Evolutionary conservation across 2,888 invertebrate genomes (phyloP).

Genomic region (Cosmopolites sordidus): DNA sequence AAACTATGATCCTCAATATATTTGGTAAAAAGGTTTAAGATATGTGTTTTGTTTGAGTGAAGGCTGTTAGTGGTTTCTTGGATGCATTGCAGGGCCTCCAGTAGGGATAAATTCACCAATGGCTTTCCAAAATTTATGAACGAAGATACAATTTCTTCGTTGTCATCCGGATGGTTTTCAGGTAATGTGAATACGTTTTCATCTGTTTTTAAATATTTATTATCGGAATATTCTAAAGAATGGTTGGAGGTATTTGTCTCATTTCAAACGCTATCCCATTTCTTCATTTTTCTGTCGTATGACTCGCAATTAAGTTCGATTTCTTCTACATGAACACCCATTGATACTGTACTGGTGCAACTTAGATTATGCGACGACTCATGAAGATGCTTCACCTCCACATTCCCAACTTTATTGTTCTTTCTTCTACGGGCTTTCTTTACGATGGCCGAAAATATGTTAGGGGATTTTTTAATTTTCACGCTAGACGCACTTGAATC

Average conservation of each 20-base stretch:
- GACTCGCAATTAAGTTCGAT: slow-evolving; percentile 26
- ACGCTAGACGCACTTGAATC: slow-evolving; percentile 17
- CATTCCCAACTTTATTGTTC: slow-evolving; percentile 3
- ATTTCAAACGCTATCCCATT: slow-evolving; percentile 8
- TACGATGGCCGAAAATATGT: slow-evolving; percentile 29
- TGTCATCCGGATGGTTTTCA: neutral
- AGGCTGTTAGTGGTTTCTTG: slow-evolving; percentile 31
- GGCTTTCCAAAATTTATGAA: slow-evolving; percentile 28
- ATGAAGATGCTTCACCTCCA: slow-evolving; percentile 12
- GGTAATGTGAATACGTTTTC: neutral
- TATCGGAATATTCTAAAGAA: neutral
- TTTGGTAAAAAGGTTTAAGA: slow-evolving; percentile 34
- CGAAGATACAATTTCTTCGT: slow-evolving; percentile 5
- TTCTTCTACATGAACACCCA: slow-evolving; percentile 24
- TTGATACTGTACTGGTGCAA: slow-evolving; percentile 26
- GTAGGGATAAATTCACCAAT: slow-evolving; percentile 16
- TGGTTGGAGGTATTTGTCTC: slow-evolving; percentile 27
- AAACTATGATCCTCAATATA: slow-evolving; percentile 35
- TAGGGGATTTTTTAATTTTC: slow-evolving; percentile 29
- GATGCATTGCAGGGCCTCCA: slow-evolving; percentile 27
- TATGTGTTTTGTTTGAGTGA: slow-evolving; percentile 35
- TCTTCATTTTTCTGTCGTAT: slow-evolving; percentile 23
- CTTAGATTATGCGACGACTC: slow-evolving; percentile 21
- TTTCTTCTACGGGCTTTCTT: slow-evolving; percentile 26
- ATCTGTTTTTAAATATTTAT: neutral